Conservation (phyloP, 2,113 vertebrate species). For the Amphiprion ocellaris region DNA sequence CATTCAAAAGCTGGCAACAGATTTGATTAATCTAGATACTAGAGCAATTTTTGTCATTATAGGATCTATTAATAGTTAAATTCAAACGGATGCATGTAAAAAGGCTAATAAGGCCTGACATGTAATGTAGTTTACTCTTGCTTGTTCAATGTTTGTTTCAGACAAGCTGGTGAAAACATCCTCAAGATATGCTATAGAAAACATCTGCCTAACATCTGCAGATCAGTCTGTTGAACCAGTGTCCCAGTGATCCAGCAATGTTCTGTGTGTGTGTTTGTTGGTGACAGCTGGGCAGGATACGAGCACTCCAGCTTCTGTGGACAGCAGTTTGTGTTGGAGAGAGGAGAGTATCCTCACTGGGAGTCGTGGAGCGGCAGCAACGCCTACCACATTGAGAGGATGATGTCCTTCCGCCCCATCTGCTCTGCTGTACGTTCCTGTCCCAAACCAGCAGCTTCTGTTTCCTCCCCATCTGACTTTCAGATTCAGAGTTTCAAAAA, state of each 20-base stretch:
- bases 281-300: constrained; percentile 92
- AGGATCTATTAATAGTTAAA: neutral
- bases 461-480: neutral
- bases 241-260: neutral
- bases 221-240: neutral
- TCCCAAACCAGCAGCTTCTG: neutral
- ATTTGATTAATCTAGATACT: neutral
- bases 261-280: constrained; percentile 32
- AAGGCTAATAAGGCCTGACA: neutral
- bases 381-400: constrained; percentile 95
- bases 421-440: constrained; percentile 91
- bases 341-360: constrained; percentile 96
- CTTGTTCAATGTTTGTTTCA: neutral
- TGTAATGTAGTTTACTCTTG: neutral
- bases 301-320: constrained; percentile 97
- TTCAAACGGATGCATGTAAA: neutral
- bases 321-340: constrained; percentile 97
- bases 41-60: too few species aligned
- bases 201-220: neutral
- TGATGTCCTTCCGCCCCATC: constrained; percentile 98
- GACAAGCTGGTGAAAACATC: neutral
- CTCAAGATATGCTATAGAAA: neutral
- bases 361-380: constrained; percentile 98
- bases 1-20: neutral
- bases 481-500: neutral